A percentile compares a stretch with the other conserved stretches of the same genome.
These are phyloP conservation scores for Ceyx melanurus DNA, from an alignment of 2,113 vertebrate genomes.

Conservation along the genomic window DNA sequence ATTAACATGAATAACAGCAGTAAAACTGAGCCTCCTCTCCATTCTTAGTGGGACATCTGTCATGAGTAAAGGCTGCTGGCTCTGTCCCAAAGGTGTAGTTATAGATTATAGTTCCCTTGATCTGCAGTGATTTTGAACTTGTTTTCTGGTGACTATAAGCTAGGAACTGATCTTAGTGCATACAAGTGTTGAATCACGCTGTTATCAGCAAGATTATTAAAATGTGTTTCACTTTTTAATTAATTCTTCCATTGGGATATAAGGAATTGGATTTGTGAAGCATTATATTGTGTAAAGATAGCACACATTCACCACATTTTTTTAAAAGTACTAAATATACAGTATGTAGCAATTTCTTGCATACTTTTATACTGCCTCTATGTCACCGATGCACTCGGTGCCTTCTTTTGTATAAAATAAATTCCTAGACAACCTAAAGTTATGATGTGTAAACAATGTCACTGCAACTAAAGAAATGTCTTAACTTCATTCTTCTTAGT, in stretches of 20 bases:
- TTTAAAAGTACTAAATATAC: slow-evolving; percentile 41
- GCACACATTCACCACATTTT: slow-evolving; percentile 60
- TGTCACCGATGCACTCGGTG: slow-evolving; percentile 78
- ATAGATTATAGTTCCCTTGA: slow-evolving; percentile 56
- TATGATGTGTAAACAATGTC: slow-evolving; percentile 69
- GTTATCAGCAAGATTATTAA: slow-evolving; percentile 51
- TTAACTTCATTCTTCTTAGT: slow-evolving; percentile 71
- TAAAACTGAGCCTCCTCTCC: slow-evolving; percentile 44
- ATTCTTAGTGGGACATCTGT: slow-evolving; percentile 21
- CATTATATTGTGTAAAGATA: slow-evolving; percentile 64
- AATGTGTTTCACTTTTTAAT: slow-evolving; percentile 51
- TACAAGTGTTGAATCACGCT: slow-evolving; percentile 26
- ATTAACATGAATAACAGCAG: background rate
- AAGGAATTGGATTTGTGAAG: slow-evolving; percentile 56
- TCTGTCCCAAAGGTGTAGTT: slow-evolving; percentile 39
- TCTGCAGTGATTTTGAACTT: slow-evolving; percentile 39
- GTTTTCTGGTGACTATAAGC: slow-evolving; percentile 59
- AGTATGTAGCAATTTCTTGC: slow-evolving; percentile 66
- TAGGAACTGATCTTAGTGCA: slow-evolving; percentile 30
- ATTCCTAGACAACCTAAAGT: slow-evolving; percentile 69
- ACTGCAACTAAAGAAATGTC: slow-evolving; percentile 75
- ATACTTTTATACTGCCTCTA: slow-evolving; percentile 74
- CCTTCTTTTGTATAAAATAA: slow-evolving; percentile 80
- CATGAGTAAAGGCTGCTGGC: slow-evolving; percentile 43
- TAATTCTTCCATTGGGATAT: slow-evolving; percentile 51